These are phyloP conservation scores for Spinibarbus caldwelli DNA, from an alignment of 2,797 vertebrate species.

Conservation along the genomic window DNA sequence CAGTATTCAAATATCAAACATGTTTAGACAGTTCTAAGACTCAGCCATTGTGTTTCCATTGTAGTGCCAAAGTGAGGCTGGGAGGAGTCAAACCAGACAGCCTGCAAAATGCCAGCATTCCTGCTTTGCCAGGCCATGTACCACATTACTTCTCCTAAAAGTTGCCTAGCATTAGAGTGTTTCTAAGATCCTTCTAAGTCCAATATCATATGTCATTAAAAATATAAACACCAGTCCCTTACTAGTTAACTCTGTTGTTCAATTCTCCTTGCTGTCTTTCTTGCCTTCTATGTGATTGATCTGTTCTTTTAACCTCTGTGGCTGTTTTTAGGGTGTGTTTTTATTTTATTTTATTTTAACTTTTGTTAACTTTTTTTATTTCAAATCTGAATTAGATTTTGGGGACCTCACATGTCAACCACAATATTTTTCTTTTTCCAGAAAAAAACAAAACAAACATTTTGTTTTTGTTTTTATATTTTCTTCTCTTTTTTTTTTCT, in stretches of 20 bases:
- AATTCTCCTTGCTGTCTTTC: background rate
- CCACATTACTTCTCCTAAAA: background rate
- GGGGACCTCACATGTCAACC: conserved; percentile 5
- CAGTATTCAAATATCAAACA: conserved; percentile 19
- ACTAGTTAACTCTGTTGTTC: background rate
- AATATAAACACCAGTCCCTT: background rate
- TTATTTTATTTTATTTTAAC: background rate
- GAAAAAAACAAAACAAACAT: too few relatives aligned
- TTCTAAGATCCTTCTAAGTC: background rate
- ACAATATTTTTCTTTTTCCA: background rate
- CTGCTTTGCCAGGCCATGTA: conserved; percentile 4
- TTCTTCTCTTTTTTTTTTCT: too few relatives aligned
- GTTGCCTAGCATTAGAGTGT: background rate
- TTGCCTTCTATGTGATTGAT: conserved; percentile 8
- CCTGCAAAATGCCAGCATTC: conserved; percentile 12
- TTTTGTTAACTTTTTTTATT: background rate
- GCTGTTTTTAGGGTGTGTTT: background rate
- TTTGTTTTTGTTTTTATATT: too few relatives aligned
- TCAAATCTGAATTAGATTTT: background rate
- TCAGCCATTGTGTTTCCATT: conserved; percentile 12
- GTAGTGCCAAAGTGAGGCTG: conserved; percentile 29
- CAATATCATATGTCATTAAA: background rate
- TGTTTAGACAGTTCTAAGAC: conserved; percentile 30
- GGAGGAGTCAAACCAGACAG: conserved; percentile 1
- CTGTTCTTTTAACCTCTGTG: background rate